Evolutionary conservation across 2,797 vertebrate species (phyloP), one percentile per base, ranked within the genome.

Genomic region (Apodemus agrarius): DNA sequence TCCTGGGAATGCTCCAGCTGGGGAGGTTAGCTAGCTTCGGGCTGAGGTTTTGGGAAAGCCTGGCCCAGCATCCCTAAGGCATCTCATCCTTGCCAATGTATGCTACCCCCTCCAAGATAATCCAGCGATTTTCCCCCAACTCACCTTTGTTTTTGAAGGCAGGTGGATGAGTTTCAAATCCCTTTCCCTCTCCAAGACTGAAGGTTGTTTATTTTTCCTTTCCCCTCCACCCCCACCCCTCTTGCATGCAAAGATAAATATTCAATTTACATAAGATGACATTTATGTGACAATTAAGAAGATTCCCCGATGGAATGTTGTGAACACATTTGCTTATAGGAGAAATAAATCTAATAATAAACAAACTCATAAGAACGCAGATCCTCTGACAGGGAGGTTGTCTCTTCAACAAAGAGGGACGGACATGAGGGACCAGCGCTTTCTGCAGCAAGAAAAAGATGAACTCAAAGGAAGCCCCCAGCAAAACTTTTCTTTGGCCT

Each of bases 291-390:
- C 97, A 93, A 95, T 98, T 93, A 94, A 13, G 93, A 97, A 97
- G 97, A 97, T 97, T 96, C 96, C 98, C 96, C 93, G 93, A 96
- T 97, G 96, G 96, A 98, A 96, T 97, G 96, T 97, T 98, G 98
- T 97, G 98, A 98, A 97, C 67, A 98, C 96, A 69, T 98, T 98
- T 98, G 95, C 97, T 96, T 97, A 98, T 96, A 98, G 96, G 94
- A 98, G 97, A 98, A 98, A 98, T 98, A 98, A 98, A 98, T 97
- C 97, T 97, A 98, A 98, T 98, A 98, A 98, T 97, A 98, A 98
- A 94, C 96, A 98, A 97, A 97, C 24, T 93, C 96, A 76, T 96
- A 97, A 92, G 97, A 93, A 96, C 97, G 97, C 96, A 97, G 97
- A 97, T 98, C 97, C 97, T 98, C 97, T 87, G 69, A 98, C 93